A percentile compares a stretch with the other conserved stretches of the same genome.
phyloP scores from a whole-genome alignment of 2,797 vertebrate genomes.

The Chromis chromis region DNA sequence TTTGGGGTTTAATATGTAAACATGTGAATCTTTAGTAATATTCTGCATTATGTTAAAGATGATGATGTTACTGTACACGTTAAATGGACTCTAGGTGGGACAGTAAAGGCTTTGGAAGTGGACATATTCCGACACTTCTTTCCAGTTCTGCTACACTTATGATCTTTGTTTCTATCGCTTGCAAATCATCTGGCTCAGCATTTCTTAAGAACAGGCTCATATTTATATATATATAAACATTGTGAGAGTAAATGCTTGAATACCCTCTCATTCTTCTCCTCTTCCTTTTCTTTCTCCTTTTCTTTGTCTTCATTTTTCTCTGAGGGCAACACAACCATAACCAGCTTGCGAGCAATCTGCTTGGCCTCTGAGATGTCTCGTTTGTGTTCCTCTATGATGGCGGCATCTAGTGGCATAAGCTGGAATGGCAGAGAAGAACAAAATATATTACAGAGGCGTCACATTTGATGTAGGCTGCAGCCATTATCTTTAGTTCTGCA shows the following conservation, averaged over 20 bases:
- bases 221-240: neutral
- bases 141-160: neutral
- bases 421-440: conserved; percentile 61
- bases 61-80: neutral
- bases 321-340: conserved; percentile 95
- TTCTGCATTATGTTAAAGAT: neutral
- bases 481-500: neutral
- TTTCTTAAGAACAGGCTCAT: neutral
- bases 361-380: conserved; percentile 94
- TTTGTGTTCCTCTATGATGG: conserved; percentile 95
- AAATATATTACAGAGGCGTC: neutral
- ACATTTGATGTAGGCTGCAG: neutral
- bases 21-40: neutral
- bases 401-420: conserved; percentile 93
- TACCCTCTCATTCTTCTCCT: conserved; percentile 97
- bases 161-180: neutral
- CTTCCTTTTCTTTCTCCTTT: conserved; percentile 97
- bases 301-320: conserved; percentile 98
- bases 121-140: neutral
- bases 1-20: neutral
- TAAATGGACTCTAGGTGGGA: neutral
- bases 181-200: neutral
- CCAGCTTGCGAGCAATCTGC: conserved; percentile 95
- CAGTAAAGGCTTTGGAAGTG: neutral
- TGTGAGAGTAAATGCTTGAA: neutral